A percentile compares a stretch with the other conserved stretches of the same genome.
Evolutionary conservation across 2,113 vertebrate genomes (phyloP).

Genomic region (Hippolais icterina): DNA sequence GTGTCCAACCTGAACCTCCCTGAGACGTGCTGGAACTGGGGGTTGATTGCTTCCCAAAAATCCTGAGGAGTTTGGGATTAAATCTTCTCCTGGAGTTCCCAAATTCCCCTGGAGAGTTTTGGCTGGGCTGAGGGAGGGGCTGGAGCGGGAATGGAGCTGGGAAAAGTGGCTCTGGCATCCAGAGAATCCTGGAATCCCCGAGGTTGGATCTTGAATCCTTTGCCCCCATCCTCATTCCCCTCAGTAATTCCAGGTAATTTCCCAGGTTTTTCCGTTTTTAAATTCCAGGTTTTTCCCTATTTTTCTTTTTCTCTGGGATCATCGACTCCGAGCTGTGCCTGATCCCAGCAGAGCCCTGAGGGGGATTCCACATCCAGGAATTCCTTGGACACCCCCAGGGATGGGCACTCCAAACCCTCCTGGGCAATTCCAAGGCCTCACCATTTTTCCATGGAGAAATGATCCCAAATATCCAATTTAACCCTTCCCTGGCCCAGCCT

Average conservation of each 20-base stretch:
- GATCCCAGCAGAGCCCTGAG: neutral
- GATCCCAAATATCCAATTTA: neutral
- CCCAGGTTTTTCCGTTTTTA: too few relatives aligned
- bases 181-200: fast-evolving
- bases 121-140: neutral
- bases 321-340: fast-evolving
- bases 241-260: neutral
- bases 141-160: neutral
- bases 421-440: neutral
- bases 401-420: fast-evolving
- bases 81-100: neutral
- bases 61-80: neutral
- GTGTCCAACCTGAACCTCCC: neutral
- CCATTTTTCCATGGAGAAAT: neutral
- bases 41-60: neutral
- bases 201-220: neutral
- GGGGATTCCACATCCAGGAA: neutral
- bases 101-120: neutral
- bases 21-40: neutral
- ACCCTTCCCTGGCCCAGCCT: neutral
- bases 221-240: neutral
- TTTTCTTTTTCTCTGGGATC: neutral
- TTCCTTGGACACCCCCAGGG: neutral
- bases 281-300: too few relatives aligned
- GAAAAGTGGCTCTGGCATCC: neutral